Conservation (phyloP, 2,888 invertebrate genomes). For the Synergus gifuensis region DNA sequence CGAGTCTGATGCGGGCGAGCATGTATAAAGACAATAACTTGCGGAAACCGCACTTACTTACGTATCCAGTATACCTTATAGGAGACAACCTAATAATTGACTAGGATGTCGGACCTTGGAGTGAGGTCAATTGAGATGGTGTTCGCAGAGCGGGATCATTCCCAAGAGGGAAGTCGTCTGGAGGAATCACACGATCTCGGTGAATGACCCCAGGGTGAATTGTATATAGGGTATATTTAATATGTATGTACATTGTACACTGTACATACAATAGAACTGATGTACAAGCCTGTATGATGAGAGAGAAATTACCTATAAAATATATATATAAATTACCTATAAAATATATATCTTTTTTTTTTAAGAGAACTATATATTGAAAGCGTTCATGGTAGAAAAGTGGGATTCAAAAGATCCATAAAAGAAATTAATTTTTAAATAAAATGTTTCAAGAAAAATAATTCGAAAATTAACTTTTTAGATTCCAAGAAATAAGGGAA, state of each 20-base stretch:
- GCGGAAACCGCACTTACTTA: conserved; percentile 25
- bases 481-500: neutral
- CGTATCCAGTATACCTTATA: conserved; percentile 5
- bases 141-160: conserved; percentile 46
- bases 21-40: conserved; percentile 4
- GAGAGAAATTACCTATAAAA: neutral
- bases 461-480: no score
- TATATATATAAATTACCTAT: neutral
- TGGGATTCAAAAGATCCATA: no score
- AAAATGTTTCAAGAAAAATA: no score
- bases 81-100: conserved; percentile 61
- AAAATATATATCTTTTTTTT: no score
- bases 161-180: conserved; percentile 54
- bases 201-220: conserved; percentile 58
- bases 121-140: conserved; percentile 44
- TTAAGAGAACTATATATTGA: no score
- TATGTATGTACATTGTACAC: conserved; percentile 55
- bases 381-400: no score
- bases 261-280: conserved; percentile 39
- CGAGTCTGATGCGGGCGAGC: neutral
- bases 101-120: conserved; percentile 38
- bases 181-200: conserved; percentile 65
- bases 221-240: neutral
- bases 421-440: no score
- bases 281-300: neutral